Evolutionary conservation across 2,113 vertebrate species (phyloP).

Genomic region (Tachysurus fulvidraco): DNA sequence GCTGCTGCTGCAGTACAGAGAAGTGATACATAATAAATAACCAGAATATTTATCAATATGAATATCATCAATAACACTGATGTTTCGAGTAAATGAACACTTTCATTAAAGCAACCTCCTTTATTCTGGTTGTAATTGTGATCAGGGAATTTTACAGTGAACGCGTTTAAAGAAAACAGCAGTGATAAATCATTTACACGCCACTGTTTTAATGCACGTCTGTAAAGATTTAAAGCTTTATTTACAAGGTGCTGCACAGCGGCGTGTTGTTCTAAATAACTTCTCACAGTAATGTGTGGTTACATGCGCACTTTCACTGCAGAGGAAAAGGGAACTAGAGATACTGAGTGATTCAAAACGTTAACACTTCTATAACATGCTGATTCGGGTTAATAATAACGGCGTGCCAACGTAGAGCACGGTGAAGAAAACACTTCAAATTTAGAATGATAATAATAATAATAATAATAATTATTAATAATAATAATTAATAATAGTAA

Average conservation of each 20-base stretch:
- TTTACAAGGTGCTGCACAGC: too few relatives aligned
- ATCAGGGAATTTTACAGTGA: too few relatives aligned
- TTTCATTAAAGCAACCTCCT: background rate
- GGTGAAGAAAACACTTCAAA: too few relatives aligned
- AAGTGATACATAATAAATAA: background rate
- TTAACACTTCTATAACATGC: background rate
- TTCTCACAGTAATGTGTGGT: background rate
- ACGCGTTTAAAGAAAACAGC: background rate
- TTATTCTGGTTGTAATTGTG: too few relatives aligned
- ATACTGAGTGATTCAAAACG: background rate
- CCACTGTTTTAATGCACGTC: too few relatives aligned
- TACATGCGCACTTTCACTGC: background rate
- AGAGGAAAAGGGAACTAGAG: background rate
- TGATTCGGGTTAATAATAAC: background rate
- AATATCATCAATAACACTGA: background rate
- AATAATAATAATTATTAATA: too few relatives aligned
- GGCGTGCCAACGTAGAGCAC: background rate
- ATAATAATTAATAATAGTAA: too few relatives aligned
- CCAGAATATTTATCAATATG: background rate
- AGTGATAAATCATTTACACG: too few relatives aligned
- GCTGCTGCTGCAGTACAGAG: background rate
- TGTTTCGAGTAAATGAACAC: too few relatives aligned
- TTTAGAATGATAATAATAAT: too few relatives aligned
- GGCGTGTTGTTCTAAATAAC: background rate
- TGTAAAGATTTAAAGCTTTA: too few relatives aligned